These are phyloP conservation scores for Oriolus oriolus DNA, from an alignment of 2,113 vertebrate species.

Conservation along the genomic window DNA sequence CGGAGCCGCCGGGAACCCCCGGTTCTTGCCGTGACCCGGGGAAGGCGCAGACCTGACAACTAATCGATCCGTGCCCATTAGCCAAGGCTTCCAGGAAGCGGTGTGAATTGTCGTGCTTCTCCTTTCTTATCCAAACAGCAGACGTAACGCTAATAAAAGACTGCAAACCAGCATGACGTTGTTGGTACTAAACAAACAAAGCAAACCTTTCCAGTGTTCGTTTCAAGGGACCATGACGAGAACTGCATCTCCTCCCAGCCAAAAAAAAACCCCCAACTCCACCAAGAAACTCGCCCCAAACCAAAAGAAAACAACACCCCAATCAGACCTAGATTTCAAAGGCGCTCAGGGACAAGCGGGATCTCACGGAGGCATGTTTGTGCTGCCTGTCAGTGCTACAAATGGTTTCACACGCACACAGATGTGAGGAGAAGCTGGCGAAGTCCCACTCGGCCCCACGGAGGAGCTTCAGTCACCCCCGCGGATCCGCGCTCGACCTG, in stretches of 20 bases:
- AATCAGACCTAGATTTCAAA: neutral
- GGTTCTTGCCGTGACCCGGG: neutral
- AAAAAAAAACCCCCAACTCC: neutral
- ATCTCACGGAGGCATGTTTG: neutral
- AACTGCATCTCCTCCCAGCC: neutral
- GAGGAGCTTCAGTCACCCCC: no score
- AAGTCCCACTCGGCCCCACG: neutral
- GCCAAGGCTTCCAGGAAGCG: neutral
- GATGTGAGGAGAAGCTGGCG: neutral
- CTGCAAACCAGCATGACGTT: neutral
- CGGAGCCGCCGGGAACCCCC: neutral
- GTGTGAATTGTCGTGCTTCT: neutral
- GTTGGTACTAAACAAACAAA: neutral
- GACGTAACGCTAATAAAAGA: neutral
- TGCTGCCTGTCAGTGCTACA: neutral
- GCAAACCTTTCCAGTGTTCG: neutral
- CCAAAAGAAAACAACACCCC: neutral
- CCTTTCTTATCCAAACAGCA: neutral
- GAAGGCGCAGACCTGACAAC: neutral
- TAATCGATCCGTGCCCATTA: slow-evolving; percentile 5
- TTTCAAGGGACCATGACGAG: neutral
- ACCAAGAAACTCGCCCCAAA: rapidly evolving
- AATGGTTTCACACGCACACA: neutral
- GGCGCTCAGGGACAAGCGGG: neutral
- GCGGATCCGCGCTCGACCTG: neutral